Conservation (phyloP, 2,113 vertebrate genomes). For the Pagrus major region DNA sequence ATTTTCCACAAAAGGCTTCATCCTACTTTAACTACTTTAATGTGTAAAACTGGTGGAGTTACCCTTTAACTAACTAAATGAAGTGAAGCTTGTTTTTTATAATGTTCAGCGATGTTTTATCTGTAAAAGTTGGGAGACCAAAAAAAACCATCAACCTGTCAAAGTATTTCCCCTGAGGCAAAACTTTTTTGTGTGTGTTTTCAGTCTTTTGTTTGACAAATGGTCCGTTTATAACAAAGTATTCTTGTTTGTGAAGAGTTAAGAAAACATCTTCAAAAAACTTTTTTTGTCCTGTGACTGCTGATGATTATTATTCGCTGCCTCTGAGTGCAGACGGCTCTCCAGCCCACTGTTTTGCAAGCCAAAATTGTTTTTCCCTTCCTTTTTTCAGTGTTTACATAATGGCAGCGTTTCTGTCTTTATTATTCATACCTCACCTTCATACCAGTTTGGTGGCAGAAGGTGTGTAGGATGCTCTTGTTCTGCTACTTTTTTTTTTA, state of each 20-base stretch:
- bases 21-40: too few species aligned
- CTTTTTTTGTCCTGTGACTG: neutral
- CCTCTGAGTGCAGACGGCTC: constrained; percentile 31
- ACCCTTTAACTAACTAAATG: too few species aligned
- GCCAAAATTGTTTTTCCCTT: constrained; percentile 23
- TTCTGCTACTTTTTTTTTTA: constrained; percentile 6
- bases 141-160: neutral
- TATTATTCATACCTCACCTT: constrained; percentile 40
- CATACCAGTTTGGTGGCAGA: constrained; percentile 46
- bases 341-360: constrained; percentile 19
- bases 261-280: neutral
- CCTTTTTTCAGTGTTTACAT: constrained; percentile 33
- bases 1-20: too few species aligned
- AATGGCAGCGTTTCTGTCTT: constrained; percentile 15
- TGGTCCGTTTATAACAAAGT: neutral
- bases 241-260: constrained; percentile 19
- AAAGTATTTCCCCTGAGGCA: neutral
- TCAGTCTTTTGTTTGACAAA: constrained; percentile 37
- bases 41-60: too few species aligned
- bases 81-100: neutral
- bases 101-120: neutral
- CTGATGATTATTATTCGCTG: constrained; percentile 43
- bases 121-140: neutral
- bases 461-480: constrained; percentile 58
- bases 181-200: constrained; percentile 2